Base-by-base conservation (phyloP, 2,888 invertebrate genomes). In the Oligia latruncula region DNA sequence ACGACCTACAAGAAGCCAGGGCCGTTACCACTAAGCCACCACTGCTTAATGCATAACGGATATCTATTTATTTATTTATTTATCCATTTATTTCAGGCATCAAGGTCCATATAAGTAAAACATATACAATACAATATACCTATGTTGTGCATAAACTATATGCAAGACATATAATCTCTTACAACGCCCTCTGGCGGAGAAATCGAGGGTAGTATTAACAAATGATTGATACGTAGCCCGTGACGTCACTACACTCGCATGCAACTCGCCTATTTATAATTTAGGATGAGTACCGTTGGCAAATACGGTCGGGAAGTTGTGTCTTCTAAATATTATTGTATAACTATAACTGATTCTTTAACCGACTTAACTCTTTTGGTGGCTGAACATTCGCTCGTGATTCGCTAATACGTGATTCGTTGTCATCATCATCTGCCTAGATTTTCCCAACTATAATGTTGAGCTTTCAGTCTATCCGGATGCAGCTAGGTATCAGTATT, bases 211-310 rank as follows among this genome's bases (percentile, higher is more conserved):
- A 73, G 49, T 15, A 73, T 68, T 52, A 81, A 83, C 78, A 72
- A 83, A 70, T 83, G 52, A 83, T 82, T 77, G 71, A 77, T 72
- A 72, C 58, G 68, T 40, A 70, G 20, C 20, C 15, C 23, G n/a
- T 70, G 84, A 55, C 55, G 60, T 74, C 58, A 67, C 70, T n/a
- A 35, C 49, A n/a, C n/a, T 71, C 70, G 43, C 49, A 43, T 84
- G 49, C 62, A 78, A n/a, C 65, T 79, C n/a, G 13, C 13, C 49
- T 62, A 67, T 80, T 67, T 71, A 66, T 71, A 84, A 84, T 84
- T 67, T 73, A 82, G 49, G 29, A 65, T 13, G 15, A 23, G 80
- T 80, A 82, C 17, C 64, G 82, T 79, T 15, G 2, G 80, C 80
- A 84, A 58, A 74, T 46, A 82, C 65, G n/a, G 35, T 52, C 13